phyloP scores from a whole-genome alignment of 2,888 invertebrate species.

The Hypena proboscidalis region DNA sequence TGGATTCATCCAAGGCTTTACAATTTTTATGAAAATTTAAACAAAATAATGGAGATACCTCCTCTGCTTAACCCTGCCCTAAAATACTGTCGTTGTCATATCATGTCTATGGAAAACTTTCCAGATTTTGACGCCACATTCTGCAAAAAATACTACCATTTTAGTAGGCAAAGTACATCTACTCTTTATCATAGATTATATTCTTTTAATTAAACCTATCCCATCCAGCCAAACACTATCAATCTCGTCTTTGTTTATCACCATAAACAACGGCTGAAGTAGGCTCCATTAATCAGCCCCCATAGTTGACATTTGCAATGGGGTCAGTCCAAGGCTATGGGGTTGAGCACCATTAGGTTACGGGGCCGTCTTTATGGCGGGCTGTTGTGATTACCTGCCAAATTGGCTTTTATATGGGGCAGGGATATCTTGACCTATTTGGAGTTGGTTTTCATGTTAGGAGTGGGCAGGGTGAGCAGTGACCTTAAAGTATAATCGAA shows the following conservation, averaged over 20 bases:
- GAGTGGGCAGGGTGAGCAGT: neutral
- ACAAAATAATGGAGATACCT: too few relatives aligned
- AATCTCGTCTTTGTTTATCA: conserved; percentile 24
- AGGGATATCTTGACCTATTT: conserved; percentile 29
- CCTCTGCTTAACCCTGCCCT: too few relatives aligned
- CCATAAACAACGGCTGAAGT: conserved; percentile 39
- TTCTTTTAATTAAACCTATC: too few relatives aligned
- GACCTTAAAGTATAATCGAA: too few relatives aligned
- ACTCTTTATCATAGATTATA: too few relatives aligned
- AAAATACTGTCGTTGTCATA: too few relatives aligned
- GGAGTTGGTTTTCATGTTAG: neutral
- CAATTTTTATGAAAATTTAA: too few relatives aligned
- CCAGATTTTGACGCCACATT: too few relatives aligned
- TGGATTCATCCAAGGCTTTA: too few relatives aligned
- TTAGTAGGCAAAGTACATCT: too few relatives aligned
- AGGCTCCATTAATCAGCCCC: conserved; percentile 43
- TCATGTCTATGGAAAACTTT: too few relatives aligned
- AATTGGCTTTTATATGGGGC: conserved; percentile 30
- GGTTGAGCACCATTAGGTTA: conserved; percentile 60
- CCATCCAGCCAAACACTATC: neutral
- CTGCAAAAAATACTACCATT: too few relatives aligned
- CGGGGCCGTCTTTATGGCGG: conserved; percentile 60
- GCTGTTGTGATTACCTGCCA: conserved; percentile 29
- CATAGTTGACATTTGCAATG: conserved; percentile 63
- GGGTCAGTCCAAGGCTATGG: conserved; percentile 57